Conservation (phyloP, 2,113 vertebrate species). For the Campylomormyrus numenius region DNA sequence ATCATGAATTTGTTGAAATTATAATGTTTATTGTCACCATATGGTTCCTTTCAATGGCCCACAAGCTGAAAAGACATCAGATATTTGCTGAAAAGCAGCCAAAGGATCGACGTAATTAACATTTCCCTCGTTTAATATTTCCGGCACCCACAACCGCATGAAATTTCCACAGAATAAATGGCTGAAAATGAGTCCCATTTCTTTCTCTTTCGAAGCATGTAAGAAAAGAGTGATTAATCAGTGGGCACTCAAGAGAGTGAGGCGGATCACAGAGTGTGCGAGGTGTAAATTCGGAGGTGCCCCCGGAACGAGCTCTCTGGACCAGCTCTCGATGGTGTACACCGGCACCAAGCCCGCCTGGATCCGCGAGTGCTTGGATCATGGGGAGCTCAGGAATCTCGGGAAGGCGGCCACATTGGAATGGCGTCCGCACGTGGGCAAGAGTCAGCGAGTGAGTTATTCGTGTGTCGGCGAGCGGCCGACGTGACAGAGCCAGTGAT, state of each 20-base stretch:
- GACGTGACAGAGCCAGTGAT: slow-evolving; percentile 9
- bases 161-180: background rate
- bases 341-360: background rate
- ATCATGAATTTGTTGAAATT: background rate
- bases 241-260: background rate
- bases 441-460: slow-evolving; percentile 18
- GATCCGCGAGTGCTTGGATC: background rate
- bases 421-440: background rate
- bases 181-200: background rate
- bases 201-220: background rate
- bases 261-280: background rate
- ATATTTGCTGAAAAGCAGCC: background rate
- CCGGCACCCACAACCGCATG: background rate
- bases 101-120: background rate
- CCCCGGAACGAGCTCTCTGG: background rate
- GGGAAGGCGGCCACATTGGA: background rate
- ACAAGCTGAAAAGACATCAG: background rate
- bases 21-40: background rate
- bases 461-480: background rate
- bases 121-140: background rate
- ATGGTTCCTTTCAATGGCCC: background rate
- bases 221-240: background rate
- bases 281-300: background rate
- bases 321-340: background rate
- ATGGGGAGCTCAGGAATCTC: background rate